These are phyloP conservation scores for Wasmannia auropunctata DNA, from an alignment of 1,140 invertebrate species.

Conservation along the genomic window DNA sequence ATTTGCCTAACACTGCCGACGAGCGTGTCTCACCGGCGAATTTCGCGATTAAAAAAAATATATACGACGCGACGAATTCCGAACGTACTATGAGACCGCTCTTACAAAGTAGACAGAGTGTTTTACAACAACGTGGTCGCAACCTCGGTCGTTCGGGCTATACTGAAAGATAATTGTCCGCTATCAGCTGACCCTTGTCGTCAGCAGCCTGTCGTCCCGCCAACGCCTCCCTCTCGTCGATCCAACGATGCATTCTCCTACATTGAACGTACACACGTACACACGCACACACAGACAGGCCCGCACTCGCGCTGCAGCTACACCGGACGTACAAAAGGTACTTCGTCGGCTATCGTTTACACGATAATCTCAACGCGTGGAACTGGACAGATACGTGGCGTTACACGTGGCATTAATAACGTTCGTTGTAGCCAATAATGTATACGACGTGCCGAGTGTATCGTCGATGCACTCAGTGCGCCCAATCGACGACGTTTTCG, in stretches of 20 bases:
- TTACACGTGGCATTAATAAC: conserved; percentile 66
- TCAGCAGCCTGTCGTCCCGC: conserved; percentile 50
- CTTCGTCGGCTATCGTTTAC: conserved; percentile 63
- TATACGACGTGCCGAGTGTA: conserved; percentile 17
- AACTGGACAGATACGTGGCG: conserved; percentile 66
- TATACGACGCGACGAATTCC: background rate
- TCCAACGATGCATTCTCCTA: conserved; percentile 56
- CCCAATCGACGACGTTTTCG: background rate
- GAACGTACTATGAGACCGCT: background rate
- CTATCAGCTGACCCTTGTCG: conserved; percentile 76
- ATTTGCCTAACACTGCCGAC: background rate
- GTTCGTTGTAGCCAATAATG: conserved; percentile 57
- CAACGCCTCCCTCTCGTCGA: conserved; percentile 44
- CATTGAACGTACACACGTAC: conserved; percentile 15
- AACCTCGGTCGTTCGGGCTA: conserved; percentile 65
- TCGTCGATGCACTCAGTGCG: conserved; percentile 14
- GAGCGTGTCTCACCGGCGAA: background rate
- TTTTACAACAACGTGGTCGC: conserved; percentile 68
- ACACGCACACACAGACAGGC: background rate
- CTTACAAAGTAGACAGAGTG: conserved; percentile 37
- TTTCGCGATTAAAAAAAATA: conserved; percentile 17
- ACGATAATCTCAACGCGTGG: conserved; percentile 68
- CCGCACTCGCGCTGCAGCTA: conserved; percentile 31
- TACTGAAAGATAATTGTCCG: conserved; percentile 76
- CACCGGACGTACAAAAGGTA: conserved; percentile 66